Percentiles rank a stretch among this genome's conserved stretches.
Conservation (phyloP, 1,140 invertebrate species). For the Linepithema humile region DNA sequence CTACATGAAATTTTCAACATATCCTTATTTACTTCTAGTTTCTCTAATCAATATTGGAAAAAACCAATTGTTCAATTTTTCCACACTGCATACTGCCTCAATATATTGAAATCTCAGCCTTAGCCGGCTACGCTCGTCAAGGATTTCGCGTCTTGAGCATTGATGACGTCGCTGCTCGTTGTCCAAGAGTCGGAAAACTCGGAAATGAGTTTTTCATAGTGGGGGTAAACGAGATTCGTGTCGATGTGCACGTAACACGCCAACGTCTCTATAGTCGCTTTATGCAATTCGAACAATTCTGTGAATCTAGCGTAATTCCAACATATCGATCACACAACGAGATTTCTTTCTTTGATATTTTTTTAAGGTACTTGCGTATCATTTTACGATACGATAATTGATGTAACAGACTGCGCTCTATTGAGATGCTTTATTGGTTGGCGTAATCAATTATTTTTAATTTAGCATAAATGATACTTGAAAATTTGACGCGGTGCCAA, state of each 20-base stretch:
- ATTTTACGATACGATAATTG: not conserved
- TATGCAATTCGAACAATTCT: not conserved
- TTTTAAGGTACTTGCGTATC: not conserved
- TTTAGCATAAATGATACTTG: not conserved
- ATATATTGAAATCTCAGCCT: not conserved
- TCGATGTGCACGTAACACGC: conserved; percentile 51
- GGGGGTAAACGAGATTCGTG: conserved; percentile 16
- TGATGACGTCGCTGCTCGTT: conserved; percentile 22
- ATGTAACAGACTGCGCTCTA: not conserved
- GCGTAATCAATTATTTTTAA: not conserved
- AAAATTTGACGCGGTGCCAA: not conserved
- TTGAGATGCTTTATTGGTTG: not conserved
- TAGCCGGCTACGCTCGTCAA: conserved; percentile 14
- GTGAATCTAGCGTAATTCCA: not conserved
- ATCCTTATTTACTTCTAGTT: not conserved
- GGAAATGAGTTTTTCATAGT: conserved; percentile 38
- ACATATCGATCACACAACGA: not conserved
- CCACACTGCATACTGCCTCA: not conserved
- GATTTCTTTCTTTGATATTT: not conserved
- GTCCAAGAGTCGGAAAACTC: conserved; percentile 62
- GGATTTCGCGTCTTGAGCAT: conserved; percentile 39
- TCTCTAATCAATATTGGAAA: conserved; percentile 26
- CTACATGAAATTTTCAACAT: not conserved
- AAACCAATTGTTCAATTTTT: conserved; percentile 25
- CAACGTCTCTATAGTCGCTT: conserved; percentile 30